Percentiles rank a stretch among this genome's conserved stretches.
phyloP scores from a whole-genome alignment of 2,888 invertebrate genomes.

The Tiliacea aurago region DNA sequence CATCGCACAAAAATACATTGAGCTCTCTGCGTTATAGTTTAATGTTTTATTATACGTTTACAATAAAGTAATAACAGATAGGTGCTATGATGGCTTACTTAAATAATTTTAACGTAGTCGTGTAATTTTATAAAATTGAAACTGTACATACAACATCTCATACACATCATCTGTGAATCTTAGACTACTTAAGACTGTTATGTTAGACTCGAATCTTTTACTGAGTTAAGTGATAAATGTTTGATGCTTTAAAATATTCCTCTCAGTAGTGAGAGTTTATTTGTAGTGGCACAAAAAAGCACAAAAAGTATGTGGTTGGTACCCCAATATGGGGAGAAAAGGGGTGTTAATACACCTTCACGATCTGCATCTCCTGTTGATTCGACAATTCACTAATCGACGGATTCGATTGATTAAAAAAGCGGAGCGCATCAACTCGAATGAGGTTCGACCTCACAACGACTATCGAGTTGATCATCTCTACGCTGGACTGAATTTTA shows the following conservation, averaged over 20 bases:
- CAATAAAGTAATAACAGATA: constrained; percentile 73
- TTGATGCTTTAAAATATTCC: constrained; percentile 72
- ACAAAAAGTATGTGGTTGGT: constrained; percentile 30
- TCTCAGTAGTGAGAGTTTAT: constrained; percentile 50
- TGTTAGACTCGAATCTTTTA: constrained; percentile 63
- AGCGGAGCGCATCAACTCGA: constrained; percentile 21
- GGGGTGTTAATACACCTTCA: constrained; percentile 19
- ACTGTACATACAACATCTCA: constrained; percentile 76
- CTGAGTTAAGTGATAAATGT: constrained; percentile 73
- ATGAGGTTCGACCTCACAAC: constrained; percentile 21
- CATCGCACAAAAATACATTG: constrained; percentile 52
- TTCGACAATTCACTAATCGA: not conserved
- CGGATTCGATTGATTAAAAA: not conserved
- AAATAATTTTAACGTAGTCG: constrained; percentile 71
- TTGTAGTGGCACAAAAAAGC: constrained; percentile 48
- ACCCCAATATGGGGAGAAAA: constrained; percentile 1
- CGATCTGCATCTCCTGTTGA: constrained; percentile 17
- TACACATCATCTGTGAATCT: constrained; percentile 67
- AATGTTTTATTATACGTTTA: constrained; percentile 62
- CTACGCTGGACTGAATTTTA: constrained; percentile 41
- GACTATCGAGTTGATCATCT: constrained; percentile 24
- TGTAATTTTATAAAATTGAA: constrained; percentile 59
- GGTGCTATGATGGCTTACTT: constrained; percentile 88
- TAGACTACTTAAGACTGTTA: constrained; percentile 73
- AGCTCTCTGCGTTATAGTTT: constrained; percentile 68